These are phyloP conservation scores for Phalacrocorax aristotelis DNA, from an alignment of 2,113 vertebrate species.

Conservation along the genomic window DNA sequence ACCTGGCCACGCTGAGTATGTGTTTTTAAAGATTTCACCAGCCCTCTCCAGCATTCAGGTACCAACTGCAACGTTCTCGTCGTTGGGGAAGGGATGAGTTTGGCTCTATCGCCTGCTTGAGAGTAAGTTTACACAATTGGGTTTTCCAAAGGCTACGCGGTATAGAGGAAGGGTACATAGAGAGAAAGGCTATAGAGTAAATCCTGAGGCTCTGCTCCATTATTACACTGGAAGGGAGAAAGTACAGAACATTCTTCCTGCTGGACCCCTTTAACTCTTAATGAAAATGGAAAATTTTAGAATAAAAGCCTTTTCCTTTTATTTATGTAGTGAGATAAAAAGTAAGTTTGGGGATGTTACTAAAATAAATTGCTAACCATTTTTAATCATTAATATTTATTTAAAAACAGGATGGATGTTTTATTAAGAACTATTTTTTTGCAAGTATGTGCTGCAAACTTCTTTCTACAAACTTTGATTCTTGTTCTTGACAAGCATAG, in stretches of 20 bases:
- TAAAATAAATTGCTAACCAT: background rate
- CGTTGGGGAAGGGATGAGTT: rapidly evolving
- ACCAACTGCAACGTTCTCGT: background rate
- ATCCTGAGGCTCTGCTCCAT: background rate
- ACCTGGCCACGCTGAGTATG: too few relatives aligned
- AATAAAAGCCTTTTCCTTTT: background rate
- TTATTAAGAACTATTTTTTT: background rate
- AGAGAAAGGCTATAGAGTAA: rapidly evolving
- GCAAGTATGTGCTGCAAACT: background rate
- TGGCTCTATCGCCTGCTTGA: background rate
- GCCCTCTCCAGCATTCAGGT: background rate
- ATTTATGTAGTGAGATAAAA: background rate
- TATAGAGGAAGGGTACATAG: rapidly evolving
- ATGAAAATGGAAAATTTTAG: background rate
- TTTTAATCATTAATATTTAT: background rate
- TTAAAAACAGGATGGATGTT: background rate
- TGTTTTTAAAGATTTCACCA: too few relatives aligned
- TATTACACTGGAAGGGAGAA: background rate
- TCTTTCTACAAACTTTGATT: background rate
- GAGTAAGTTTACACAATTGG: rapidly evolving
- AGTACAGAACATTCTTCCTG: background rate
- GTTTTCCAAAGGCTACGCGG: background rate
- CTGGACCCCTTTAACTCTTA: background rate
- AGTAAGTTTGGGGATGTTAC: background rate
- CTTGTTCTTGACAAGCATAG: background rate